These are phyloP conservation scores for Pissodes strobi DNA, from an alignment of 1,140 invertebrate genomes.

Conservation along the genomic window DNA sequence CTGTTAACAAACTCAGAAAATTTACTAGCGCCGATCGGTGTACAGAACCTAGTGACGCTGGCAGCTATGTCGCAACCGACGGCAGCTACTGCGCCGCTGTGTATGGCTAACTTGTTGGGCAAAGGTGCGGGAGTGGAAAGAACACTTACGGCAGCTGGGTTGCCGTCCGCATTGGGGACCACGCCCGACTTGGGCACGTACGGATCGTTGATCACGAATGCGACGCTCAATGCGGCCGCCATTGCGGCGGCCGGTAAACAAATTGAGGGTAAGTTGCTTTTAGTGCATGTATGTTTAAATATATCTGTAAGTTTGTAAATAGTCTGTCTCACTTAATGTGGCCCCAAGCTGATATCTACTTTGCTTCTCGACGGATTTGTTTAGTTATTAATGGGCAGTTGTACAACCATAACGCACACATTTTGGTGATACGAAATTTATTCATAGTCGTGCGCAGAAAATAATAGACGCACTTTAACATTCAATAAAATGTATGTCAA, in stretches of 20 bases:
- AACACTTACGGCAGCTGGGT: conserved; percentile 45
- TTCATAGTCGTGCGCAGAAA: too few species aligned
- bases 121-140: conserved; percentile 52
- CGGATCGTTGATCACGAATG: conserved; percentile 64
- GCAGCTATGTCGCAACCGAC: conserved; percentile 82
- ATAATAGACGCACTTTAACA: too few species aligned
- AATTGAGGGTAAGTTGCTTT: conserved; percentile 69
- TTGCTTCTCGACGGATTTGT: too few species aligned
- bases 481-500: too few species aligned
- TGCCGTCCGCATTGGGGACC: conserved; percentile 46
- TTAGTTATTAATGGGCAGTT: too few species aligned
- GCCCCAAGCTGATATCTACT: too few species aligned
- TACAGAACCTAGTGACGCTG: conserved; percentile 87
- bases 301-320: too few species aligned
- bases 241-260: conserved; percentile 77
- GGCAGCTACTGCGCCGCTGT: conserved; percentile 63
- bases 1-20: conserved; percentile 65
- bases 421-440: too few species aligned
- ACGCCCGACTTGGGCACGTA: conserved; percentile 57
- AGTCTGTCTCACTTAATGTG: too few species aligned
- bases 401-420: too few species aligned
- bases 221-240: conserved; percentile 65
- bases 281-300: too few species aligned
- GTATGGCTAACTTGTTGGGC: conserved; percentile 51
- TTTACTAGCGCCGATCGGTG: conserved; percentile 77